Percentiles rank a stretch among this genome's conserved stretches.
Evolutionary conservation across 2,888 invertebrate species (phyloP).

Genomic region (Himalopsyche anomala): DNA sequence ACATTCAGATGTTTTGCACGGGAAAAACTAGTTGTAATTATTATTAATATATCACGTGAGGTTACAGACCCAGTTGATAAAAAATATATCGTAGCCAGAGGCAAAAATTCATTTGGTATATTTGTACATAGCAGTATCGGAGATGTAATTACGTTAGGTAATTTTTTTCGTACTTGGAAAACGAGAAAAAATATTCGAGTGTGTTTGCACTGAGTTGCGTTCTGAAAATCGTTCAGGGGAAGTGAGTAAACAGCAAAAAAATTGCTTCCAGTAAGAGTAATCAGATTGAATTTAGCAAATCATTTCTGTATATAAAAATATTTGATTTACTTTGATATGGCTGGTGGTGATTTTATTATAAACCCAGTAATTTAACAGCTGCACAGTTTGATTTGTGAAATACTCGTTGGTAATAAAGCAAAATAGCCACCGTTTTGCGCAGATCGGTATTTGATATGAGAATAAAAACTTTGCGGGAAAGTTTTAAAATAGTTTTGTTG

Average conservation of each 20-base stretch:
- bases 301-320: constrained; percentile 20
- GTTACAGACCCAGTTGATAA: neutral
- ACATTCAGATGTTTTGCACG: no score
- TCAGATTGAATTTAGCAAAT: constrained; percentile 34
- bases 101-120: neutral
- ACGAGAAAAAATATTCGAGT: neutral
- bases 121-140: neutral
- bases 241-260: constrained; percentile 20
- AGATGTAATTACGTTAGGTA: constrained; percentile 26
- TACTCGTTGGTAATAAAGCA: neutral
- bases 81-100: neutral
- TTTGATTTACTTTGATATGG: constrained; percentile 3
- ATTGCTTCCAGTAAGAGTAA: neutral
- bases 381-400: neutral
- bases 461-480: neutral
- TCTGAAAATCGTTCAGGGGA: constrained; percentile 7
- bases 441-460: neutral
- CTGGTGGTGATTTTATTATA: constrained; percentile 10
- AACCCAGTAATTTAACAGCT: neutral
- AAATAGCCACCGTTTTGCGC: neutral
- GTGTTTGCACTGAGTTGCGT: constrained; percentile 31
- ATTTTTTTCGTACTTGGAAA: constrained; percentile 9
- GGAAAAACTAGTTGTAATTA: no score
- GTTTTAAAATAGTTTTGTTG: no score
- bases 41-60: neutral